Evolutionary conservation across 2,888 invertebrate species (phyloP).

Genomic region (Eulithis prunata): DNA sequence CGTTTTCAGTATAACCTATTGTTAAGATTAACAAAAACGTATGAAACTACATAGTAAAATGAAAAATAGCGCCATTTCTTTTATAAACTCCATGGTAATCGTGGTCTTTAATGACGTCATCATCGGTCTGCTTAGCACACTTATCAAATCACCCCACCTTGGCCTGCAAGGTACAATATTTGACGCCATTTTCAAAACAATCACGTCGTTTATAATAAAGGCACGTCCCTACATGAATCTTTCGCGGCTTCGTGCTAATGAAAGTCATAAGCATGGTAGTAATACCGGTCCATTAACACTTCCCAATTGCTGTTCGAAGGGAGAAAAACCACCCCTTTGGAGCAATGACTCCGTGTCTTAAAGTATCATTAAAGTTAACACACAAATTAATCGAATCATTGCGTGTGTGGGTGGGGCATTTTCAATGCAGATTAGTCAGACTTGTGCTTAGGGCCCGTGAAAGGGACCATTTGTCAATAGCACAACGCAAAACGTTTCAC

Average conservation of each 20-base stretch:
- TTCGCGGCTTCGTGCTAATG: slow-evolving; percentile 76
- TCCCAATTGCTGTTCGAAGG: slow-evolving; percentile 70
- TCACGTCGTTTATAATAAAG: slow-evolving; percentile 77
- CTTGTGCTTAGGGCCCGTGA: slow-evolving; percentile 6
- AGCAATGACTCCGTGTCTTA: slow-evolving; percentile 56
- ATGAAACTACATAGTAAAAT: neutral
- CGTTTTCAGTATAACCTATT: too few relatives aligned
- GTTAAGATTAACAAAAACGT: too few relatives aligned
- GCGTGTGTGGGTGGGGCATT: slow-evolving; percentile 30
- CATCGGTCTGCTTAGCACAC: neutral
- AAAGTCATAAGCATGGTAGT: slow-evolving; percentile 79
- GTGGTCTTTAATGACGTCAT: neutral
- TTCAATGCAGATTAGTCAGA: slow-evolving; percentile 15
- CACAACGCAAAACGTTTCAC: neutral
- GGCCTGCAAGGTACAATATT: slow-evolving; percentile 34
- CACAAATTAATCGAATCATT: slow-evolving; percentile 67
- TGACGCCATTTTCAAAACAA: slow-evolving; percentile 73
- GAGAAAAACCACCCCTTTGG: slow-evolving; percentile 67
- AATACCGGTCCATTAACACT: slow-evolving; percentile 75
- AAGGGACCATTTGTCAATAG: slow-evolving; percentile 2
- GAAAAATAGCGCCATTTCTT: neutral
- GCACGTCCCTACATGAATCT: slow-evolving; percentile 79
- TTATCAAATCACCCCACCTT: slow-evolving; percentile 25
- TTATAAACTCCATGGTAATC: neutral
- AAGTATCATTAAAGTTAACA: slow-evolving; percentile 70